Evolutionary conservation across 2,797 vertebrate genomes (phyloP), one percentile per base, ranked within the genome.

Genomic region (Chelmon rostratus): DNA sequence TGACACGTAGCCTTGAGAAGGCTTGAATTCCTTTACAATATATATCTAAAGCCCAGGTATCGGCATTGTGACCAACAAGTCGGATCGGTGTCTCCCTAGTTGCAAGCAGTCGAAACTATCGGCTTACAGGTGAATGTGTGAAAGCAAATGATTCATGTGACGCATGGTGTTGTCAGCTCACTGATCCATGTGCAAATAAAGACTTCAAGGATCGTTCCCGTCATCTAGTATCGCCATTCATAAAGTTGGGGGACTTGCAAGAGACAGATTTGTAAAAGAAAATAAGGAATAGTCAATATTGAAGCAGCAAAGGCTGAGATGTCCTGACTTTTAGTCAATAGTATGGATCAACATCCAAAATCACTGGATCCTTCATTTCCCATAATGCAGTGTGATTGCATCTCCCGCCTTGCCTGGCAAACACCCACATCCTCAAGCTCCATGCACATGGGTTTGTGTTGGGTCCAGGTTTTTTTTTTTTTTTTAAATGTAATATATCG

Each of bases 21-120:
- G 59, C 72, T 67, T 83, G 11, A 71, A 35, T 75, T 79, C 63
- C 61, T 68, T 83, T n/a, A n/a, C n/a, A n/a, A n/a, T n/a, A n/a
- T n/a, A n/a, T n/a, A n/a, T n/a, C n/a, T n/a, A n/a, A n/a, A n/a
- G n/a, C n/a, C n/a, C n/a, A n/a, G n/a, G n/a, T n/a, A n/a, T n/a
- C n/a, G n/a, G n/a, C n/a, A n/a, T n/a, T n/a, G n/a, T n/a, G n/a
- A n/a, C n/a, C n/a, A n/a, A n/a, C n/a, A n/a, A 31, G 28, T 31
- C 28, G 28, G 28, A 31, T 31, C 28, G 28, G 28, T 31, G 28
- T 28, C 31, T 31, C 28, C 31, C 28, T 31, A 31, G 35, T 8
- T 49, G 59, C 7, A 10, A 64, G 52, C 33, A 23, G 31, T 13
- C 40, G 0, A 11, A 57, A 71, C 4, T 23, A 46, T 25, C 28